Base-by-base conservation (phyloP, 2,888 invertebrate species). In the Protonemura montana region DNA sequence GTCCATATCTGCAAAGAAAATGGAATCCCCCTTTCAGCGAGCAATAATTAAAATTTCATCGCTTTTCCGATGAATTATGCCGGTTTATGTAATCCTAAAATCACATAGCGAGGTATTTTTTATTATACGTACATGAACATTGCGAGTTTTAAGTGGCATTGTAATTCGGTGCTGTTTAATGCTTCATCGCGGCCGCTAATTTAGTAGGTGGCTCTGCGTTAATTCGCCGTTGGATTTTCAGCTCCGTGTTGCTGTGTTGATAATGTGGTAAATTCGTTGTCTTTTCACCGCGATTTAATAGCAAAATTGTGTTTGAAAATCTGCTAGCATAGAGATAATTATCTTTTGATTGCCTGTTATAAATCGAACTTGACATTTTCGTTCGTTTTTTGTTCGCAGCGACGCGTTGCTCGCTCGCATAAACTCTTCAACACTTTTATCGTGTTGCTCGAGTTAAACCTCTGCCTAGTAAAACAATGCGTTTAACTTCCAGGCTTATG, bases 291-390 rank as follows among this genome's bases (percentile, higher is more conserved):
- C 28, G 28, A 78, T 78, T 78, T 78, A 78, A 78, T 78, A 16
- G 78, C 78, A 78, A 26, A 78, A 26, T 28, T 25, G 78, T 78
- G 28, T 78, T 78, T 78, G 78, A 26, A 28, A 26, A 28, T 78
- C 6, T n/a, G 78, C 78, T 26, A 78, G 21, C 78, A 5, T 5
- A 13, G 78, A 78, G 78, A 78, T 78, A 78, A 78, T 78, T 78
- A 78, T 25, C 78, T 78, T 78, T 78, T 78, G 78, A 78, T 78
- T 78, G 26, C 59, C 16, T 26, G 78, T 78, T 78, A 28, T 78
- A 27, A 78, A 78, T 78, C 78, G 78, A 78, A 78, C 1, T 10
- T 5, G 78, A 7, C 27, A 78, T 28, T 27, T 13, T 78, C 7
- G n/a, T 78, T 78, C 78, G 35, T 35, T 35, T 35, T 35, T 35